Evolutionary conservation across 2,888 invertebrate species (phyloP).

Genomic region (Cephus nigrinus): DNA sequence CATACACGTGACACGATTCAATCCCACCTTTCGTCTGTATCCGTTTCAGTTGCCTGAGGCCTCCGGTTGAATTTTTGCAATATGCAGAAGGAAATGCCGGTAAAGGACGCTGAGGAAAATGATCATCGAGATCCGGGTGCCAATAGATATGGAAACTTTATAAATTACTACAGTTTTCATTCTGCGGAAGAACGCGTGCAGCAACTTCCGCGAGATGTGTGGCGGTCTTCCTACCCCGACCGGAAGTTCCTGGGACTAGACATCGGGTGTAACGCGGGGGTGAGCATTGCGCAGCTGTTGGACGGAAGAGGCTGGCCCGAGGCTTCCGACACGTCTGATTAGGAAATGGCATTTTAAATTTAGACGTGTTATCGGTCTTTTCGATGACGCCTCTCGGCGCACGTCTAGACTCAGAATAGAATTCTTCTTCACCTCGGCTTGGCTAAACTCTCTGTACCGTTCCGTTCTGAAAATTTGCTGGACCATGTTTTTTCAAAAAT

Average conservation of each 20-base stretch:
- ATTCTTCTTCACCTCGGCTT: not conserved
- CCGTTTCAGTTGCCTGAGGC: not conserved
- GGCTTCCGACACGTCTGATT: conserved; percentile 21
- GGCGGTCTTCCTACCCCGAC: conserved; percentile 51
- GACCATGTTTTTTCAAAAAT: not conserved
- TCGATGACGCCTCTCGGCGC: conserved; percentile 8
- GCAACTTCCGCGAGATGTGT: conserved; percentile 71
- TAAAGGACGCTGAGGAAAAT: not conserved
- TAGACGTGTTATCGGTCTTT: conserved; percentile 31
- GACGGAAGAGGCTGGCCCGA: conserved; percentile 37
- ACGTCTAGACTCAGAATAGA: not conserved
- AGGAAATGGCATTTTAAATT: conserved; percentile 34
- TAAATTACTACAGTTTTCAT: conserved; percentile 88
- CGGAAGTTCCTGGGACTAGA: conserved; percentile 73
- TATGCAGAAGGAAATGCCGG: not conserved
- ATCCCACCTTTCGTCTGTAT: not conserved
- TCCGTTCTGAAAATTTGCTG: not conserved
- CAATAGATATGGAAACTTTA: conserved; percentile 84
- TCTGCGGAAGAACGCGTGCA: conserved; percentile 76
- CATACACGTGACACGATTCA: not conserved
- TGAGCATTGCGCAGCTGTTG: conserved; percentile 59
- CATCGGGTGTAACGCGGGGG: conserved; percentile 85
- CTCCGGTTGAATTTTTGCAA: not conserved
- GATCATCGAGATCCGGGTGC: conserved; percentile 76
- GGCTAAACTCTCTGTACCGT: not conserved